Evolutionary conservation across 53 echinoderm and acorn worm genomes (phyloP).

Genomic region (Arbacia lixula): DNA sequence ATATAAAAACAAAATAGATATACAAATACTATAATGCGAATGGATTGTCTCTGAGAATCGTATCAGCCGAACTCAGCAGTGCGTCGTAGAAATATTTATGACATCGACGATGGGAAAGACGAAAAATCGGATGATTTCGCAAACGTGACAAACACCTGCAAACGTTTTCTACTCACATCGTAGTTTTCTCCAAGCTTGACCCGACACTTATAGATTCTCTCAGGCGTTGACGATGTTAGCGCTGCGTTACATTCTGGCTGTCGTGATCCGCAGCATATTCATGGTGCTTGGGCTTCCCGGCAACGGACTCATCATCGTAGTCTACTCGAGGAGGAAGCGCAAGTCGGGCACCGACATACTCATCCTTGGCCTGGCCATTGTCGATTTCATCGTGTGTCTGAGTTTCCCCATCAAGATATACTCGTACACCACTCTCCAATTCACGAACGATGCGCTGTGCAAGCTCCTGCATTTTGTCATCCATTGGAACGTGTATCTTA

Average conservation of each 20-base stretch:
- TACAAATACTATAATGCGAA: too few relatives aligned
- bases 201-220: neutral
- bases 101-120: too few relatives aligned
- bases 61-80: too few relatives aligned
- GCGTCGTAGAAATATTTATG: too few relatives aligned
- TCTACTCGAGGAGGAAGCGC: constrained; percentile 53
- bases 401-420: constrained; percentile 42
- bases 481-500: constrained; percentile 30
- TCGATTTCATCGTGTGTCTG: constrained; percentile 59
- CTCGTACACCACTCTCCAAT: neutral
- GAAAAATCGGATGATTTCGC: too few relatives aligned
- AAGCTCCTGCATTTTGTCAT: constrained; percentile 17
- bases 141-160: too few relatives aligned
- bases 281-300: constrained; percentile 65
- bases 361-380: constrained; percentile 62
- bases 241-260: constrained; percentile 32
- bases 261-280: constrained; percentile 16
- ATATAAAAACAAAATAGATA: too few relatives aligned
- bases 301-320: constrained; percentile 60
- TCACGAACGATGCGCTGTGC: constrained; percentile 18
- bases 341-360: constrained; percentile 63
- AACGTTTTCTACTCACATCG: too few relatives aligned
- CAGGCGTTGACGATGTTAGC: constrained; percentile 7
- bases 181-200: too few relatives aligned
- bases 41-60: too few relatives aligned